A percentile compares a stretch with the other conserved stretches of the same genome.
These are phyloP conservation scores for Myodes glareolus DNA, from an alignment of 2,113 vertebrate species.

Conservation along the genomic window DNA sequence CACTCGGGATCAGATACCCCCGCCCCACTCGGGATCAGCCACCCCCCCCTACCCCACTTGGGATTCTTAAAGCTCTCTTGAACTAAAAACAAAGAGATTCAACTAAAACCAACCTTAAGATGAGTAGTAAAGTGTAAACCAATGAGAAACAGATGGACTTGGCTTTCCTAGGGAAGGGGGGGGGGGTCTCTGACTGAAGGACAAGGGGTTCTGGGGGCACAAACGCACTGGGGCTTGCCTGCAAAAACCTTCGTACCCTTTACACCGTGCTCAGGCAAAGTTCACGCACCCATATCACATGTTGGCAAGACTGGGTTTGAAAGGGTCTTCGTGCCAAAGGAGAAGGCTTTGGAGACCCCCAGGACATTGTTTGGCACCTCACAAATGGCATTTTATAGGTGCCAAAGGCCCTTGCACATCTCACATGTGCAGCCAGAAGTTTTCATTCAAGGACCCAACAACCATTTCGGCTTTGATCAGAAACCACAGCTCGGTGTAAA, in stretches of 20 bases:
- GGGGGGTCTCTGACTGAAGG: conserved; percentile 21
- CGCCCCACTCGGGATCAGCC: neutral
- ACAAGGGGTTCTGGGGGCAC: conserved; percentile 56
- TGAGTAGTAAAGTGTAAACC: conserved; percentile 75
- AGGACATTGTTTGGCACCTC: conserved; percentile 75
- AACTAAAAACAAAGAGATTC: conserved; percentile 74
- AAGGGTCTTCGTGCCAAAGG: conserved; percentile 47
- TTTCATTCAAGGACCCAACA: conserved; percentile 72
- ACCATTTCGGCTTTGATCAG: conserved; percentile 74
- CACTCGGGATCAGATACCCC: neutral
- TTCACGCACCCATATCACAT: conserved; percentile 1
- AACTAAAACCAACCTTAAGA: conserved; percentile 78
- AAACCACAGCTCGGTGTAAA: conserved; percentile 75
- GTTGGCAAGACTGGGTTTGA: conserved; percentile 24
- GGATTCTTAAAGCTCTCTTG: conserved; percentile 63
- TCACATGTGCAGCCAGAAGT: conserved; percentile 75
- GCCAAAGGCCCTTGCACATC: conserved; percentile 66
- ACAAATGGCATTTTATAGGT: conserved; percentile 83
- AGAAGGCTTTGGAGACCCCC: conserved; percentile 61
- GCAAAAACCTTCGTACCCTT: conserved; percentile 47
- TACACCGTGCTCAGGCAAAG: conserved; percentile 16
- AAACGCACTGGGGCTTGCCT: conserved; percentile 40
- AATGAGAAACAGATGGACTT: conserved; percentile 74
- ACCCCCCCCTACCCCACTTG: conserved; percentile 8
- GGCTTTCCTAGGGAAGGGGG: conserved; percentile 26